Percentiles rank a stretch among this genome's conserved stretches.
Conservation (phyloP, 2,797 vertebrate genomes). For the Trematomus bernacchii region DNA sequence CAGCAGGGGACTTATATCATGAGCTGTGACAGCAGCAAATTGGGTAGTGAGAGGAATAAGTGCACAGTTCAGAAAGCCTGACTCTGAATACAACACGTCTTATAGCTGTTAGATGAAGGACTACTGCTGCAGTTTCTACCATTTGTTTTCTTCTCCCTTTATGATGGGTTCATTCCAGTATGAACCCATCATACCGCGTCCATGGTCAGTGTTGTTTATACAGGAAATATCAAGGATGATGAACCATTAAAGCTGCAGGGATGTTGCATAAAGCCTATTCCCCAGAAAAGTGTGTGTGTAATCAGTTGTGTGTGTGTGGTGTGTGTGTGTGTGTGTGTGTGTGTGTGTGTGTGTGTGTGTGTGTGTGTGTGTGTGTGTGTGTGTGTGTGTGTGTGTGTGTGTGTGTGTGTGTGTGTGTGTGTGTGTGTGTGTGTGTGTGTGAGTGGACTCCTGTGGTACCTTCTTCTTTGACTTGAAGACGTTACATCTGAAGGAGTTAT, state of each 20-base stretch:
- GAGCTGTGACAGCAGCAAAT: slow-evolving; percentile 11
- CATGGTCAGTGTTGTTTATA: neutral
- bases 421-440: neutral
- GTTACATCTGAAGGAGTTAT: slow-evolving; percentile 90
- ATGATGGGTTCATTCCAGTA: neutral
- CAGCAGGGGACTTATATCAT: slow-evolving; percentile 4
- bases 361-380: neutral
- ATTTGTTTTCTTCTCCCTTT: neutral
- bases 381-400: neutral
- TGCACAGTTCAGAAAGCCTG: neutral
- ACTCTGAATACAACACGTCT: neutral
- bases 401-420: neutral
- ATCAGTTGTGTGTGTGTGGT: too few relatives aligned
- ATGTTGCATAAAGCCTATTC: neutral
- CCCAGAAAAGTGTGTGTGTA: neutral
- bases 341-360: neutral
- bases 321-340: neutral
- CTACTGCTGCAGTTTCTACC: neutral
- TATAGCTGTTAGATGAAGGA: neutral
- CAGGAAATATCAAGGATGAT: neutral
- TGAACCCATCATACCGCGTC: too few relatives aligned
- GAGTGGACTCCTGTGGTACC: slow-evolving; percentile 62
- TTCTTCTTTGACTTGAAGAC: slow-evolving; percentile 95
- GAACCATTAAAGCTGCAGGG: neutral
- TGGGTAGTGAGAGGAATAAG: neutral